Percentiles rank a stretch among this genome's conserved stretches.
phyloP scores from a whole-genome alignment of 2,888 invertebrate genomes.

The Lamellibrachia satsuma region DNA sequence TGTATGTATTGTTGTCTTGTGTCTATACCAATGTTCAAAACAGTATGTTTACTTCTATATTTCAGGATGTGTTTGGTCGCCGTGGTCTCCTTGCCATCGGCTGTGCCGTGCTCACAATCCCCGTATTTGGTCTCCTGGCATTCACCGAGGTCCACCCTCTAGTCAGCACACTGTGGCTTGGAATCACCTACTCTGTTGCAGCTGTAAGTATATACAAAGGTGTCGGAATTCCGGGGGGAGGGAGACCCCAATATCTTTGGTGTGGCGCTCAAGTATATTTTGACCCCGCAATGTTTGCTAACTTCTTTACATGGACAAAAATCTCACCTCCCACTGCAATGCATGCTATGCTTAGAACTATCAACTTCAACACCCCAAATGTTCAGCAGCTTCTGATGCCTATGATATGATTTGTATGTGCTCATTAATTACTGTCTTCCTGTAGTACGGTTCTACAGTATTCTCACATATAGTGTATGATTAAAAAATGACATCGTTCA shows the following conservation, averaged over 20 bases:
- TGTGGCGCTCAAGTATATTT: no score
- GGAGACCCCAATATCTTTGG: no score
- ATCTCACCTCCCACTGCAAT: no score
- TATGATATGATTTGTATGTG: background rate
- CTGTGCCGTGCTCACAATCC: constrained; percentile 62
- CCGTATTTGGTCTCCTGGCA: constrained; percentile 64
- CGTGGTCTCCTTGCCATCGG: constrained; percentile 60
- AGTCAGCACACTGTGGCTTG: constrained; percentile 64
- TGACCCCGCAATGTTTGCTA: no score
- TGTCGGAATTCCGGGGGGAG: no score
- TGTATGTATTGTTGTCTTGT: background rate
- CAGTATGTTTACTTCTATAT: constrained; percentile 28
- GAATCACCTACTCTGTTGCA: constrained; percentile 65
- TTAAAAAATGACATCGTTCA: background rate
- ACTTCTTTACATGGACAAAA: no score
- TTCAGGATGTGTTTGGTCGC: constrained; percentile 64
- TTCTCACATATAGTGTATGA: no score
- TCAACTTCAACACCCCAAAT: no score
- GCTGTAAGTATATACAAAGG: constrained; percentile 57
- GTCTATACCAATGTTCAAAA: background rate
- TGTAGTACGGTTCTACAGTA: background rate
- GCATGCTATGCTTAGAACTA: no score
- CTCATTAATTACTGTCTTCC: background rate
- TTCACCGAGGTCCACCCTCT: constrained; percentile 62
- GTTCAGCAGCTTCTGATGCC: no score